These are phyloP conservation scores for Ceriagrion tenellum DNA, from an alignment of 2,888 invertebrate genomes.

Conservation along the genomic window DNA sequence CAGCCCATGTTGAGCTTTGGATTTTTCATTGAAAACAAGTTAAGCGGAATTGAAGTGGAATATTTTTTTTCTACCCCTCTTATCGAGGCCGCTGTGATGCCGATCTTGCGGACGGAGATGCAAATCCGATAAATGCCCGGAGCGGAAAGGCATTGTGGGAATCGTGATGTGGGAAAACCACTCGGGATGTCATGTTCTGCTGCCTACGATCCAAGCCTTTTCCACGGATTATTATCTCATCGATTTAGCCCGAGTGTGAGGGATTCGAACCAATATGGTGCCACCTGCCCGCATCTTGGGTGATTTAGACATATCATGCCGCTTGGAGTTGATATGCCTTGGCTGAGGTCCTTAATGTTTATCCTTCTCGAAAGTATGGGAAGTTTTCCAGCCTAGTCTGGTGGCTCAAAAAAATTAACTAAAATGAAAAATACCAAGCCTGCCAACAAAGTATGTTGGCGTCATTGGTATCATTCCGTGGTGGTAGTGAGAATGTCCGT, in stretches of 20 bases:
- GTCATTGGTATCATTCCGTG: too few relatives aligned
- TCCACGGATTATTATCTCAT: background rate
- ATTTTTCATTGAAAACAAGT: constrained; percentile 8
- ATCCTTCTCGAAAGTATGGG: too few relatives aligned
- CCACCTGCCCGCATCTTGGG: too few relatives aligned
- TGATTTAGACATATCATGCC: too few relatives aligned
- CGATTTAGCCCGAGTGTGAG: background rate
- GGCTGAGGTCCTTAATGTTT: too few relatives aligned
- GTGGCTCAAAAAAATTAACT: too few relatives aligned
- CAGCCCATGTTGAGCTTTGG: background rate
- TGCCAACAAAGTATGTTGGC: too few relatives aligned
- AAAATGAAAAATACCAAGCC: too few relatives aligned
- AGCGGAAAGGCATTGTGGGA: background rate
- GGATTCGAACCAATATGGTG: background rate
- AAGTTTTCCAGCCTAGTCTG: too few relatives aligned
- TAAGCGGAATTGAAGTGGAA: background rate
- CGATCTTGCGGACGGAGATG: background rate
- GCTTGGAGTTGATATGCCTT: too few relatives aligned
- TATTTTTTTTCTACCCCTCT: background rate
- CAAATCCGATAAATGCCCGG: background rate
- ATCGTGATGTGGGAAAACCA: background rate
- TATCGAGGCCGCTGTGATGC: background rate
- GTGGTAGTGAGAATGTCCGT: too few relatives aligned
- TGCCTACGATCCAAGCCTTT: background rate
- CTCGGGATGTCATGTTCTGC: background rate